phyloP scores from a whole-genome alignment of 2,113 vertebrate genomes.

The Vidua chalybeata region DNA sequence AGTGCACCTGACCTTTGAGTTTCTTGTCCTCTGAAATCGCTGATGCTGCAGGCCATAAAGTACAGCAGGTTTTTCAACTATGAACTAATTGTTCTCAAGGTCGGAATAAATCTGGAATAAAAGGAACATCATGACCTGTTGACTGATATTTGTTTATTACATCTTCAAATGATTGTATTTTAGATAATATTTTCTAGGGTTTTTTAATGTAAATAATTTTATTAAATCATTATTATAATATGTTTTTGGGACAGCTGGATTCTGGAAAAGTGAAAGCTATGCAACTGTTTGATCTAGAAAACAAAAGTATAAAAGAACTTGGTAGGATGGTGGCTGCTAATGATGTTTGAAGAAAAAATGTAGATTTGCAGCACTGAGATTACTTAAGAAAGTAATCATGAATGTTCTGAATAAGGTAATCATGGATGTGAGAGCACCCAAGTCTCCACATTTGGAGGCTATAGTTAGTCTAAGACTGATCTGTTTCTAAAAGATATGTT shows the following conservation, averaged over 20 bases:
- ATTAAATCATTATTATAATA: background rate
- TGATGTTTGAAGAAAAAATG: background rate
- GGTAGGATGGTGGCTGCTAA: background rate
- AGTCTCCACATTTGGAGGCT: background rate
- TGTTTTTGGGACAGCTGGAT: background rate
- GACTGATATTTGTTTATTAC: background rate
- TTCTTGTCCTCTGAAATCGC: conserved; percentile 62
- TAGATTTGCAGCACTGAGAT: background rate
- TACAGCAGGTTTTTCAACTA: conserved; percentile 31
- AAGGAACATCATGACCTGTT: background rate
- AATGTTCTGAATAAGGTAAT: background rate
- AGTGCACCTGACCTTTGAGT: conserved; percentile 63
- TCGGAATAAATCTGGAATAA: conserved; percentile 22
- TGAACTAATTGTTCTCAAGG: conserved; percentile 26
- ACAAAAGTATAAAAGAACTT: background rate
- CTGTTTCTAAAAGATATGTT: background rate
- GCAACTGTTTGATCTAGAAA: background rate
- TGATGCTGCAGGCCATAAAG: conserved; percentile 54
- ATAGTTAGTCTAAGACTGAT: background rate
- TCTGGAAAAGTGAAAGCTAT: background rate
- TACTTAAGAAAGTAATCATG: background rate
- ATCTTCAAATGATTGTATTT: background rate
- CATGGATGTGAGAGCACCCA: background rate
- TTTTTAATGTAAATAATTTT: background rate
- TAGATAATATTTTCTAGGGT: background rate